Evolutionary conservation across 2,113 vertebrate species (phyloP).

Genomic region (Coracopsis vasa): DNA sequence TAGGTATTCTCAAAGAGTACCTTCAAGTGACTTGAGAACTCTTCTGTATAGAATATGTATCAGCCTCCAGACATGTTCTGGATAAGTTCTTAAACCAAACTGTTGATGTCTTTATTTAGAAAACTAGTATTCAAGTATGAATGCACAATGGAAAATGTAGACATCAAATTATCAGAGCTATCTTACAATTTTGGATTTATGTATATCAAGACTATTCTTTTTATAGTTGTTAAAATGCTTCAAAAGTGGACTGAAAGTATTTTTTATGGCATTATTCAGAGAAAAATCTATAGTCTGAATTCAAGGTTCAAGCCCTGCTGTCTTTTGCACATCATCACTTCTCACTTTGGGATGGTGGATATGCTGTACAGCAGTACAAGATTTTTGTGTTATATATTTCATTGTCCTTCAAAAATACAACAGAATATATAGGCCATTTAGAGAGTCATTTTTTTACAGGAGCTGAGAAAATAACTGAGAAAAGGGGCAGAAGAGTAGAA

Average conservation of each 20-base stretch:
- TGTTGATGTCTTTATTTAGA: background rate
- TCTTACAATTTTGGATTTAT: background rate
- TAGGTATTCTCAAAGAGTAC: background rate
- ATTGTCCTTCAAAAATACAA: background rate
- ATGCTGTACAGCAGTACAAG: background rate
- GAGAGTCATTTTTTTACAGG: background rate
- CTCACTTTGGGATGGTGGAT: background rate
- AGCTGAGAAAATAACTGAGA: background rate
- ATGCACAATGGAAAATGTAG: background rate
- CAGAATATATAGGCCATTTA: background rate
- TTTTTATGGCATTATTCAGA: background rate
- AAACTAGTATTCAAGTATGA: background rate
- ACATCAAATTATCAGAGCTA: background rate
- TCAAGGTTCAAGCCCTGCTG: background rate
- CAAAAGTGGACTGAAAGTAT: background rate
- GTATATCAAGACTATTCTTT: background rate
- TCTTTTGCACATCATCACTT: background rate
- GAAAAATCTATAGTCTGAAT: background rate
- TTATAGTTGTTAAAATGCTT: background rate
- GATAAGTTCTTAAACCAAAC: background rate
- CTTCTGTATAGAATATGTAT: background rate
- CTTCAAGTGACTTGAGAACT: background rate
- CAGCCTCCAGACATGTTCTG: background rate
- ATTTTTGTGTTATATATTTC: background rate
- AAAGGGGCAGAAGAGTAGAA: background rate